Conservation (phyloP, 2,888 invertebrate species). For the Cybosia mesomella region DNA sequence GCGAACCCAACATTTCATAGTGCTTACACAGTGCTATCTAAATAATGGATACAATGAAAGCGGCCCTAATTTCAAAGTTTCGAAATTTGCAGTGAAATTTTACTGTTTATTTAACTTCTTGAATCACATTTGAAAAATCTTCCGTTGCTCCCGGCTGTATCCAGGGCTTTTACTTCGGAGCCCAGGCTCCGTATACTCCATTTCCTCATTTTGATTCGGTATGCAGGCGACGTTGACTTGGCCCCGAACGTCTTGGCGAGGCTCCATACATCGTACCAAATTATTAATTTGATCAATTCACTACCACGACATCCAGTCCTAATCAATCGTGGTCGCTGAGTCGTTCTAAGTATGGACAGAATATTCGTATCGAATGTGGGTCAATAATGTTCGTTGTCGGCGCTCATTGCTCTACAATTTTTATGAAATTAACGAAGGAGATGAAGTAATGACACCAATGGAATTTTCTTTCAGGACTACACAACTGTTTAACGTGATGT, state of each 20-base stretch:
- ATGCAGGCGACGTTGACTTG: no score
- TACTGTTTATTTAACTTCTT: not conserved
- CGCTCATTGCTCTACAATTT: not conserved
- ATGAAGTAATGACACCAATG: not conserved
- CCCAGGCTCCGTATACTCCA: no score
- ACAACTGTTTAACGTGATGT: not conserved
- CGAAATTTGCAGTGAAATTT: not conserved
- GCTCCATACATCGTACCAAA: not conserved
- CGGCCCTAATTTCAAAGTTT: not conserved
- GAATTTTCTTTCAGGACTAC: not conserved
- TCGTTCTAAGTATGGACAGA: not conserved
- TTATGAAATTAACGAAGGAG: not conserved
- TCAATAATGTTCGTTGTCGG: slow-evolving; percentile 1
- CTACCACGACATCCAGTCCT: not conserved
- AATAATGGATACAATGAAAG: not conserved
- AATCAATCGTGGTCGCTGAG: not conserved
- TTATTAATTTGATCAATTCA: not conserved
- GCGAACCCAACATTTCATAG: not conserved
- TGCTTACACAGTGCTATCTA: not conserved
- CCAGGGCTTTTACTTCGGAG: no score
- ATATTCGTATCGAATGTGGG: slow-evolving; percentile 4
- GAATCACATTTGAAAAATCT: not conserved
- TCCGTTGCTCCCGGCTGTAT: no score
- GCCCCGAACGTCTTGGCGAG: not conserved
- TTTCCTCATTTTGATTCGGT: no score